These are phyloP conservation scores for Lophochroa leadbeateri DNA, from an alignment of 2,113 vertebrate species.

Conservation along the genomic window DNA sequence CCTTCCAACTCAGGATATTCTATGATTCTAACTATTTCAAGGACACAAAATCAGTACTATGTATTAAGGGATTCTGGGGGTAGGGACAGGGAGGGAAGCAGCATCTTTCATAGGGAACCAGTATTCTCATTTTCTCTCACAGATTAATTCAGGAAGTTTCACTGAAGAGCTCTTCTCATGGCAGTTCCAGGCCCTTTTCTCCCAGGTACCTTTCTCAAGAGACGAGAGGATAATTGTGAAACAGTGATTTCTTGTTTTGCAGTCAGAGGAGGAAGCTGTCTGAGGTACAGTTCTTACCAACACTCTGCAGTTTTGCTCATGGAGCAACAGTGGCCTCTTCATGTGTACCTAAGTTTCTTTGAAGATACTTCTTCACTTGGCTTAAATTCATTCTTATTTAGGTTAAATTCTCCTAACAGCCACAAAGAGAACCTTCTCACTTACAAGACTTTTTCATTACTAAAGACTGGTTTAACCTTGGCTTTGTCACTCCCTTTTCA, in stretches of 20 bases:
- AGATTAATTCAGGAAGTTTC: not conserved
- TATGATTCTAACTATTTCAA: not conserved
- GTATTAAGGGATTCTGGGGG: not conserved
- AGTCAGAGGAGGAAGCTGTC: conserved; percentile 8
- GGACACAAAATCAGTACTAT: not conserved
- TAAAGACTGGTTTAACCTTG: not conserved
- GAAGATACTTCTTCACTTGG: not conserved
- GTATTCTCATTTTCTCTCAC: not conserved
- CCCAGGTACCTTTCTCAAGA: not conserved
- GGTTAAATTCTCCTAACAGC: not conserved
- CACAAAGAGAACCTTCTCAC: not conserved
- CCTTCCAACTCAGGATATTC: not conserved
- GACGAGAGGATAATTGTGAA: not conserved
- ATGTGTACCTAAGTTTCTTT: not conserved
- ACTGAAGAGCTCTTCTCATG: not conserved
- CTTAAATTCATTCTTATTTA: not conserved
- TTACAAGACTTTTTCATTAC: not conserved
- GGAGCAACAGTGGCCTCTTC: not conserved
- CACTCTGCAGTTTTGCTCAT: not conserved
- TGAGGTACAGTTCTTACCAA: not conserved
- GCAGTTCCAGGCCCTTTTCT: not conserved
- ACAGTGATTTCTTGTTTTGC: not conserved
- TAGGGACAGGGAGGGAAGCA: not conserved
- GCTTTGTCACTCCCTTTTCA: not conserved
- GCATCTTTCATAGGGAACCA: not conserved